Conservation (phyloP, 2,888 invertebrate species). For the Plagodis pulveraria region DNA sequence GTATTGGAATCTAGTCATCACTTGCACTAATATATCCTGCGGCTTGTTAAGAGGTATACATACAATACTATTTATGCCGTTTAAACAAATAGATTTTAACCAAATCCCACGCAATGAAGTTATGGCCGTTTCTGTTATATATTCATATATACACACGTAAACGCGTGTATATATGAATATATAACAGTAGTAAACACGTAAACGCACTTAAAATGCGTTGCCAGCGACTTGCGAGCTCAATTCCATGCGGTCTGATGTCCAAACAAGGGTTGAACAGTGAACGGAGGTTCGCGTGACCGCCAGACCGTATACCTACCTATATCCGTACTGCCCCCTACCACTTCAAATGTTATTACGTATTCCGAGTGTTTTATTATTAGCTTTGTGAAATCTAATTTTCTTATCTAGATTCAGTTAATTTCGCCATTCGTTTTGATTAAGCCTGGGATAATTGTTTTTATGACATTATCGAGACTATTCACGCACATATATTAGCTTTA, state of each 20-base stretch:
- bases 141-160: slow-evolving; percentile 5
- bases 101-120: too few relatives aligned
- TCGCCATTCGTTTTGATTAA: slow-evolving; percentile 21
- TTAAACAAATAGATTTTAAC: too few relatives aligned
- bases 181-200: too few relatives aligned
- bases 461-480: slow-evolving; percentile 16
- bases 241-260: slow-evolving; percentile 34
- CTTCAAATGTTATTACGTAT: slow-evolving; percentile 24
- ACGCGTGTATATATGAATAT: too few relatives aligned
- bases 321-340: slow-evolving; percentile 9
- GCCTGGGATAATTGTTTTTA: slow-evolving; percentile 19
- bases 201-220: slow-evolving; percentile 24
- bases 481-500: slow-evolving; percentile 7
- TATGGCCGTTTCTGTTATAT: too few relatives aligned
- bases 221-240: slow-evolving; percentile 27
- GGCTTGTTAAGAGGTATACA: too few relatives aligned
- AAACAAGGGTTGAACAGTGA: slow-evolving; percentile 29
- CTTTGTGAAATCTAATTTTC: slow-evolving; percentile 23
- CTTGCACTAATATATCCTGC: too few relatives aligned
- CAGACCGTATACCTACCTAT: slow-evolving; percentile 4
- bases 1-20: too few relatives aligned
- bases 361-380: slow-evolving; percentile 26
- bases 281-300: slow-evolving; percentile 22
- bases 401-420: slow-evolving; percentile 25
- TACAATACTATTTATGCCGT: too few relatives aligned